phyloP scores from a whole-genome alignment of 2,797 vertebrate species.

The Chromobotia macracanthus region DNA sequence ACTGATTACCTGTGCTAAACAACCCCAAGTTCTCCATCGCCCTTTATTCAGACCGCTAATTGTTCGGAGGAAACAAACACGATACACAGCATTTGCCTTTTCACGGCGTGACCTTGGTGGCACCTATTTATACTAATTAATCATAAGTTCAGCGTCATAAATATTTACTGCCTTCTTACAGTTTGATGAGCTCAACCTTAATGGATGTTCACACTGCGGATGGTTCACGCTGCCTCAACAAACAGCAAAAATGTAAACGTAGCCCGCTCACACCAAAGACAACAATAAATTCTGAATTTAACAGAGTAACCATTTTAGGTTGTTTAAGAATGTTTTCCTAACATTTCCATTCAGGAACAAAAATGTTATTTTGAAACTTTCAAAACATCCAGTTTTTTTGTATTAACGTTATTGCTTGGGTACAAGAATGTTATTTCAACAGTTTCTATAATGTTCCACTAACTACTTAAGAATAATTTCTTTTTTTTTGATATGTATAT shows the following conservation, averaged over 20 bases:
- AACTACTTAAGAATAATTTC: too few species aligned
- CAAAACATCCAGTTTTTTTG: too few species aligned
- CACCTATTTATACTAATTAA: slow-evolving; percentile 53
- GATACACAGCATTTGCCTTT: slow-evolving; percentile 53
- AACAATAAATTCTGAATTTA: too few species aligned
- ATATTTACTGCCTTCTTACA: slow-evolving; percentile 17
- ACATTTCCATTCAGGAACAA: too few species aligned
- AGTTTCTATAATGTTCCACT: too few species aligned
- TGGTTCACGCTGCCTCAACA: background rate
- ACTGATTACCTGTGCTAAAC: slow-evolving; percentile 59
- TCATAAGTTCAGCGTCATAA: slow-evolving; percentile 50
- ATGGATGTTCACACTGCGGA: background rate
- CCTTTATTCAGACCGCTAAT: slow-evolving; percentile 51
- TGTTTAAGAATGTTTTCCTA: too few species aligned
- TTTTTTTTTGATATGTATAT: too few species aligned
- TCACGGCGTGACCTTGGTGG: slow-evolving; percentile 43
- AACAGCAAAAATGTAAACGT: background rate
- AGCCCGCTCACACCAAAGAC: too few species aligned
- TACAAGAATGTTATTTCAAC: too few species aligned
- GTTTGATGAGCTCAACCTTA: background rate
- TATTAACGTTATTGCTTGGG: too few species aligned
- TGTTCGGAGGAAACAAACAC: slow-evolving; percentile 55
- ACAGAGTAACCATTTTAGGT: too few species aligned
- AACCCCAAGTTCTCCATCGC: slow-evolving; percentile 42
- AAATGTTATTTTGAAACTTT: too few species aligned